Evolutionary conservation across 2,888 invertebrate species (phyloP), one percentile per base, ranked within the genome.

Genomic region (Yponomeuta malinellus): DNA sequence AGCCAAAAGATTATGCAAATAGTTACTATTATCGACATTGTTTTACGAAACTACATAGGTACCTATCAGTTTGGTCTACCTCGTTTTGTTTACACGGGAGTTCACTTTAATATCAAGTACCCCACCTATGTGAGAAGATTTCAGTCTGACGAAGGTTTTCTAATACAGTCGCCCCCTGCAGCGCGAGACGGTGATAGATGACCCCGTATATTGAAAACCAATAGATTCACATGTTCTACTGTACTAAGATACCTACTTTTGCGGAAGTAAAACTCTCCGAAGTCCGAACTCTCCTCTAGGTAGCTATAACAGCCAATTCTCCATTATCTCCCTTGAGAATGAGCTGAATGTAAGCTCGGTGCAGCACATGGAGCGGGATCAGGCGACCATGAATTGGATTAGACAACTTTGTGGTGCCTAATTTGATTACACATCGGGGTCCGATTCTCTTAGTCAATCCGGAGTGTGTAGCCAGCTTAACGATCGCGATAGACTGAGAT

Each of bases 101-200:
- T 15, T 59, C 52, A 15, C 12, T 15, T 59, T 59, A 59, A 59
- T 59, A 59, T 59, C 52, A 59, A 59, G 52, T 59, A 12, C 52
- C 52, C 12, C 12, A 33, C 33, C 52, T 15, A 59, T 15, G 52
- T 59, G 52, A 15, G 52, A 12, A 15, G 52, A 59, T 15, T 59
- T 15, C 15, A 43, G n/a, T 23, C 85, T 87, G 88, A 89, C 85
- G 85, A 84, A 86, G 89, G 88, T 86, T 87, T 85, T 90, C 89
- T 90, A 90, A 92, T 92, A 92, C 88, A 90, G 85, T 83, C 84
- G 85, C 83, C 90, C 88, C 92, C 92, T 74, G 84, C 74, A 73
- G 92, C 74, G 89, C 78, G 84, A 88, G 88, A 59, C 76, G 82
- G 83, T 91, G 92, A 92, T 91, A 82, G 89, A 92, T 88, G 86